Base-by-base conservation (phyloP, 2,888 invertebrate species). In the Andrena camellia region DNA sequence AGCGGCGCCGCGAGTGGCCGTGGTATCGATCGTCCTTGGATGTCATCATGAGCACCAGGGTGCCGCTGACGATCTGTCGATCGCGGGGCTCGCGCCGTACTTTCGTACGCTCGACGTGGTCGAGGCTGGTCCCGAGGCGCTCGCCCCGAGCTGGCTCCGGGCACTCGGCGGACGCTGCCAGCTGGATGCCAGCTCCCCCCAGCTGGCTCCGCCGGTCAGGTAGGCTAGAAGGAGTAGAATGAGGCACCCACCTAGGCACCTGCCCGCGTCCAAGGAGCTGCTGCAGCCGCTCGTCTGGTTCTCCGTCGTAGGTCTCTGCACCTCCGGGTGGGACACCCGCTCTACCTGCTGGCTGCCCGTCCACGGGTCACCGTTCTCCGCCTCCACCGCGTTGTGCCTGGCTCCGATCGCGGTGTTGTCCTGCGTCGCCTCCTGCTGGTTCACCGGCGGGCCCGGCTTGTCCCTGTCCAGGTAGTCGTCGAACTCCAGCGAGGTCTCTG, bases 401-500 rank as follows among this genome's bases (percentile, higher is more conserved):
- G 85, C 85, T 6, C 89, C 84, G 13, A 81, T 76, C 4, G 84
- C 85, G 0, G 74, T 78, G 31, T 90, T 90, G 35, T 90, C 90
- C 50, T 86, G 84, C 13, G 81, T 42, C 4, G 78, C 79, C n/a
- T 85, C 86, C 13, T 79, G 77, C 0, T 77, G 86, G 3, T 87
- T 77, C 31, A 90, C 87, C 1, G 84, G 75, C 2, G 89, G 86
- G 7, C 84, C 75, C 3, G 84, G 87, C 57, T 91, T 92, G 78
- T 92, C 92, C 78, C 88, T 91, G 80, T 91, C 92, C 70, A 92
- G 84, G 10, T 90, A 91, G 64, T 93, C 92, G 79, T 93, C 92
- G 17, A 90, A 74, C 42, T 93, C 94, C 33, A 95, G 94, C 1
- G 95, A 94, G 10, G 94, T 95, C 50, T 95, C 96, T 1, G 98